Evolutionary conservation across 2,113 vertebrate genomes (phyloP), one percentile per base, ranked within the genome.

Genomic region (Lanius ludovicianus): DNA sequence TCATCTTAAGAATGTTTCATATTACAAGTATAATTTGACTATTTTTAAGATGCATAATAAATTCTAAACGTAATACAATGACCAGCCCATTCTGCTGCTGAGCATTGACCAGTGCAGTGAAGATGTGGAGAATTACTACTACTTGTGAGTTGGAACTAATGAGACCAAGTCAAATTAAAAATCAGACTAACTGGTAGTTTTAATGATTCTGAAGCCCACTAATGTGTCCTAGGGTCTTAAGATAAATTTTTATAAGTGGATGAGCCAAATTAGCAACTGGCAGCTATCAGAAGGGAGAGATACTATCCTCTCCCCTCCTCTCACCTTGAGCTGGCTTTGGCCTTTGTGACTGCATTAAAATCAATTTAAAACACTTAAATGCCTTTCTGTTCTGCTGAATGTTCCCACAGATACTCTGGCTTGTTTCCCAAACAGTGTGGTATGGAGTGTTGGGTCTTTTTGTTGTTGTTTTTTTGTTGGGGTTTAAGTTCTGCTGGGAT

Each of bases 381-480:
- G 37, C n/a, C 13, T 68, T 82, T 93, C 19, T 52, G 0, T 91
- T 70, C 62, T 71, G 60, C 31, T 60, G 49, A 67, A 62, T 28
- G 25, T 93, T 93, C 88, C 90, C 82, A 83, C 82, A 85, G 82
- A 53, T 90, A 76, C 47, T 79, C 57, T 94, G 84, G 57, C 84
- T 85, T 68, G n/a, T 33, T 49, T 71, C 85, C 78, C 76, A 76
- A 95, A 68, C 39, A 33, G 42, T 16, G 37, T 79, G 30, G 42
- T 0, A 3, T 55, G 52, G 23, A 16, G 60, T 70, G 50, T 31
- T 90, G 49, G 13, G 13, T 5, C 49, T 74, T 67, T 39, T 50
- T 56, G 17, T 50, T 82, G 56, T 16, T 82, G 9, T 8, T 30
- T 59, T 59, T 83, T 74, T 42, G 20, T 33, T 84, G 59, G 16